Evolutionary conservation across 2,888 invertebrate genomes (phyloP), one percentile per base, ranked within the genome.

Genomic region (Erannis defoliaria): DNA sequence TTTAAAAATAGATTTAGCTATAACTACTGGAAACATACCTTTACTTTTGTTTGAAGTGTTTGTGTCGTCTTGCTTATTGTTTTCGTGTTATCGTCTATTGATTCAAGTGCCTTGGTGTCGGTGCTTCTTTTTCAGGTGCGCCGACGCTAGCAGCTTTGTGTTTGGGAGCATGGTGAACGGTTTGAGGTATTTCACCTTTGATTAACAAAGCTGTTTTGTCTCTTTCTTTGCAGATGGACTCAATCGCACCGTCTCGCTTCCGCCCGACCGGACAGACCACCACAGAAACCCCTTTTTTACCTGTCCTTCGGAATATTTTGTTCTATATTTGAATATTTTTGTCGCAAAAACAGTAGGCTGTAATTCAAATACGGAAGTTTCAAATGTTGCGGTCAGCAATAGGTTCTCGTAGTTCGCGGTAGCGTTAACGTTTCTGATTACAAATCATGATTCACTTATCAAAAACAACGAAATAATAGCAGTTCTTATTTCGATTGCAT

Each of bases 201-300:
- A 88, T 81, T 90, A 88, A 89, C 85, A 78, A 77, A 73, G 63
- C 73, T 81, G 77, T 86, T 84, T 78, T 88, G 83, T 92, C 89
- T 92, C 90, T 91, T 73, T 91, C 87, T 89, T 92, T 93, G 62
- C 92, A 93, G 92, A 88, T 91, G 78, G 80, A 74, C 74, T 74
- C 76, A 66, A 71, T 73, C 26, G 49, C 63, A 78, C 77, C 71
- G 74, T 82, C 82, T 80, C 81, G 73, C 80, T 84, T 78, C 49
- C 68, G 61, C 74, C 64, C 71, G 63, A 57, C 71, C 68, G 50
- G 50, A 38, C 51, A 63, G 70, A 67, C 66, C 68, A 67, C 60
- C 73, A 53, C 55, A 66, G 75, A 66, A 75, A 75, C 56, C 42
- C 54, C 64, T 70, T 72, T 67, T 66, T 55, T 75, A 73, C 75